Percentiles rank a stretch among this genome's conserved stretches.
These are phyloP conservation scores for Ibidorhyncha struthersii DNA, from an alignment of 2,113 vertebrate species.

Conservation along the genomic window DNA sequence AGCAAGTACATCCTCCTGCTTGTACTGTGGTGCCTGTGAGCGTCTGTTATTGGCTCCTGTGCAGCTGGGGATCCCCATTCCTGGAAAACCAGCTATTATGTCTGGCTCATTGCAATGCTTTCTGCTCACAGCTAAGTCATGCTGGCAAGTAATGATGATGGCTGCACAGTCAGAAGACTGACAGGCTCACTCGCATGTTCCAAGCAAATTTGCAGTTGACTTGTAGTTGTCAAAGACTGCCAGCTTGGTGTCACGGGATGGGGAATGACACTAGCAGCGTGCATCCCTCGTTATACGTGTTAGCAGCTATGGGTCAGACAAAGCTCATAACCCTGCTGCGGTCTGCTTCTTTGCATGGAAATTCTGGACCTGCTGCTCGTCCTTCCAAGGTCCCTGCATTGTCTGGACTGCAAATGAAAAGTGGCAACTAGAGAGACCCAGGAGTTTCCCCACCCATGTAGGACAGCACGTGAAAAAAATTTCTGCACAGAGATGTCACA, in stretches of 20 bases:
- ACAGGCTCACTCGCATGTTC: neutral
- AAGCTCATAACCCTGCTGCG: neutral
- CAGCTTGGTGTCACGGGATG: neutral
- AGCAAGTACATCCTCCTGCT: neutral
- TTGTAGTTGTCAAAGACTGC: neutral
- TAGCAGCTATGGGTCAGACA: neutral
- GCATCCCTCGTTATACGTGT: neutral
- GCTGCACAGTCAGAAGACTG: neutral
- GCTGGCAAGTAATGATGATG: neutral
- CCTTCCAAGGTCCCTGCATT: neutral
- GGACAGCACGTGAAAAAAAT: neutral
- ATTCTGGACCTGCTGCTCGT: neutral
- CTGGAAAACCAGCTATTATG: neutral
- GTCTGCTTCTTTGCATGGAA: neutral
- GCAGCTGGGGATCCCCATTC: neutral
- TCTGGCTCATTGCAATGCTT: neutral
- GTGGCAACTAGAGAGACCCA: neutral
- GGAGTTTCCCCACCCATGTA: accelerated
- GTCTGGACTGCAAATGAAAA: neutral
- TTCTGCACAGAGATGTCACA: neutral
- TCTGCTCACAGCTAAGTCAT: neutral
- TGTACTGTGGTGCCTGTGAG: neutral
- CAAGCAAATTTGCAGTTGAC: neutral
- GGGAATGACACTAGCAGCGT: accelerated
- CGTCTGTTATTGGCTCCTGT: neutral